Conservation (phyloP, 2,113 vertebrate species). For the Mus pahari region DNA sequence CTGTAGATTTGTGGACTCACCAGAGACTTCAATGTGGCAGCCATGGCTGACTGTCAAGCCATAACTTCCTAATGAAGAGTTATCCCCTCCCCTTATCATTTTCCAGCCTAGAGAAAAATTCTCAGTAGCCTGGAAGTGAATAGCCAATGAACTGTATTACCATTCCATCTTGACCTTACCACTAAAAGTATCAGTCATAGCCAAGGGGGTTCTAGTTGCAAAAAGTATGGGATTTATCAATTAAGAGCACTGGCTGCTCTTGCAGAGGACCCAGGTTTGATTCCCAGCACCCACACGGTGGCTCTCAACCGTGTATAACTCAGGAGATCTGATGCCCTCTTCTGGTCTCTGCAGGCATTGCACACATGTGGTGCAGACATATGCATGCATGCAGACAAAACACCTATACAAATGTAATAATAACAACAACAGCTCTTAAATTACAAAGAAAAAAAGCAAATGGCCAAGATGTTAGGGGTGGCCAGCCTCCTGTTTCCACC, state of each 20-base stretch:
- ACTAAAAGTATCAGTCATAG: neutral
- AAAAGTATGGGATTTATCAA: neutral
- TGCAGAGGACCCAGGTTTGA: neutral
- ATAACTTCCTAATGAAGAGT: neutral
- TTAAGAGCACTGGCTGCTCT: neutral
- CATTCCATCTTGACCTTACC: neutral
- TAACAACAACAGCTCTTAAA: neutral
- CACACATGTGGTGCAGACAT: neutral
- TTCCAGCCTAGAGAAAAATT: neutral
- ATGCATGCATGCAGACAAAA: neutral
- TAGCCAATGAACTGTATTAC: neutral
- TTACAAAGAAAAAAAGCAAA: neutral
- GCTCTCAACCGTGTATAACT: neutral
- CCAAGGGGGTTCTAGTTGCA: neutral
- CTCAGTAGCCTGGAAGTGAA: neutral
- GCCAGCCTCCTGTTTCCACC: neutral
- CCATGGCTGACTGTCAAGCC: neutral
- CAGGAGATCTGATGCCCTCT: neutral
- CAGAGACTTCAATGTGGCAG: accelerated
- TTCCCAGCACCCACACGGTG: neutral
- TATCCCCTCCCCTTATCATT: neutral
- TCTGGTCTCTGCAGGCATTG: neutral
- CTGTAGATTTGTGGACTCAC: neutral
- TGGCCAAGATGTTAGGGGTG: accelerated
- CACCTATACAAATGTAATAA: neutral